These are phyloP conservation scores for Meda fulgida DNA, from an alignment of 2,797 vertebrate species.

Conservation along the genomic window DNA sequence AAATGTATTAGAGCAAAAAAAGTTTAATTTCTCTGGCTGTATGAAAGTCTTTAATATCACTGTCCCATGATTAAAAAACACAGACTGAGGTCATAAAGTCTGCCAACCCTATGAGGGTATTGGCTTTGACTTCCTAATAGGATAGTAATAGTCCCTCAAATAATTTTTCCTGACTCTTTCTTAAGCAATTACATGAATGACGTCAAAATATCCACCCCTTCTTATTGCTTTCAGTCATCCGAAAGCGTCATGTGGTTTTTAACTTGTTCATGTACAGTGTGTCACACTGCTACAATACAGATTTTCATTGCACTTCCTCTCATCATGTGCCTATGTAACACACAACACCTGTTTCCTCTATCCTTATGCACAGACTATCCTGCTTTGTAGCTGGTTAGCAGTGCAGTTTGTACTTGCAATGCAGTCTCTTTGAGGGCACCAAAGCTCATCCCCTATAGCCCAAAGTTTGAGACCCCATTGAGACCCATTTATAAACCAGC, in stretches of 20 bases:
- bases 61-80: slow-evolving; percentile 12
- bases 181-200: slow-evolving; percentile 18
- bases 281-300: slow-evolving; percentile 55
- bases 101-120: slow-evolving; percentile 3
- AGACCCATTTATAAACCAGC: slow-evolving; percentile 69
- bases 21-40: background rate
- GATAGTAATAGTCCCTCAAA: slow-evolving; percentile 23
- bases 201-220: slow-evolving; percentile 11
- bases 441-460: slow-evolving; percentile 44
- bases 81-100: slow-evolving; percentile 1
- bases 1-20: slow-evolving; percentile 8
- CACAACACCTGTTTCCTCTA: slow-evolving; percentile 65
- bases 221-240: slow-evolving; percentile 8
- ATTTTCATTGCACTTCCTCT: slow-evolving; percentile 58
- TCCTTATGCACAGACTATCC: background rate
- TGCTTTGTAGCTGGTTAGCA: slow-evolving; percentile 13
- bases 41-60: slow-evolving; percentile 20
- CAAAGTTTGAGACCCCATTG: slow-evolving; percentile 65
- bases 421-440: slow-evolving; percentile 27
- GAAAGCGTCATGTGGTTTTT: slow-evolving; percentile 36
- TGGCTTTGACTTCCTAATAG: slow-evolving; percentile 38
- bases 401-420: slow-evolving; percentile 1
- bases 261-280: slow-evolving; percentile 25
- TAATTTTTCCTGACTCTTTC: slow-evolving; percentile 4
- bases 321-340: slow-evolving; percentile 55